Base-by-base conservation (phyloP, 1,140 invertebrate species). In the Matsumurasca onukii region DNA sequence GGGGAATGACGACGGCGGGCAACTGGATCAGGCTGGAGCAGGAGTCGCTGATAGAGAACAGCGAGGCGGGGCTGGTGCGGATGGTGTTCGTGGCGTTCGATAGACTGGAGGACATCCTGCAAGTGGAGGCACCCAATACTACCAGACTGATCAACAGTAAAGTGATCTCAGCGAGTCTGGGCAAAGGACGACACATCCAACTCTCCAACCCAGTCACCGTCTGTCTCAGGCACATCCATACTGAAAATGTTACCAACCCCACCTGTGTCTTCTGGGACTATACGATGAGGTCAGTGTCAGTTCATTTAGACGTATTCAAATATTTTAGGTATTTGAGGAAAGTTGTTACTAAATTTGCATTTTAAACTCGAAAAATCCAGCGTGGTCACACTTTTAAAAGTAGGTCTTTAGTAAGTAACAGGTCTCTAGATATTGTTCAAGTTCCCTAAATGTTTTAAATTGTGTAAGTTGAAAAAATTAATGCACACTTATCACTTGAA, bases 231-330 rank as follows among this genome's bases (percentile, higher is more conserved):
- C 94, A 97, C 81, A 80, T 95, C 45, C 85, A 87, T 71, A 89
- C 86, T 0, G 91, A 95, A 73, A 97, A 97, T 79, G 91, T 96
- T 12, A 93, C 91, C 29, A 95, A 96, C 82, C 93, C 95, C 3
- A 87, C 88, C 12, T 98, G 95, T 79, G 94, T 96, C 0, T 98
- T 93, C 81, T 98, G 95, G 95, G 93, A 98, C 80, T 96, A 94
- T 75, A 80, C 89, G 45, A 86, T 88, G 75, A 90, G 88, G 89
- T 91, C 83, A 84, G n/a, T n/a, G n/a, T n/a, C n/a, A n/a, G n/a
- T n/a, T n/a, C n/a, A n/a, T n/a, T n/a, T n/a, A n/a, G n/a, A n/a
- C n/a, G n/a, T n/a, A n/a, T n/a, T n/a, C n/a, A n/a, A n/a, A n/a
- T n/a, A n/a, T n/a, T n/a, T n/a, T n/a, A n/a, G n/a, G n/a, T n/a